phyloP scores from a whole-genome alignment of 2,113 vertebrate species.

The Sylvilagus bachmani region DNA sequence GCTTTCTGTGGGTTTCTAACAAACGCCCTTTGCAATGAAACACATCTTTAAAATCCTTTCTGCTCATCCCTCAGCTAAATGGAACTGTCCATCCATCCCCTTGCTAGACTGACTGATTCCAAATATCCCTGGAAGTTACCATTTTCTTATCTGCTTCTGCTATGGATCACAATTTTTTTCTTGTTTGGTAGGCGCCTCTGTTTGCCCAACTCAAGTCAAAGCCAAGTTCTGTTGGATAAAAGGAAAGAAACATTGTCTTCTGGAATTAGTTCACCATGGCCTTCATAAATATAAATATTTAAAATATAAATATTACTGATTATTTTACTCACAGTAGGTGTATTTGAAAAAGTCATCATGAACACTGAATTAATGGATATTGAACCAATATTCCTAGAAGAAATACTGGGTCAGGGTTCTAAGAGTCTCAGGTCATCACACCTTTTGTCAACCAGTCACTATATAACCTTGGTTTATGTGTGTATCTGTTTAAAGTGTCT shows the following conservation, averaged over 20 bases:
- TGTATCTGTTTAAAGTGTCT: background rate
- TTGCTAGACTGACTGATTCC: background rate
- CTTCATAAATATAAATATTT: background rate
- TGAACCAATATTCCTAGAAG: background rate
- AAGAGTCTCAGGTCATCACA: background rate
- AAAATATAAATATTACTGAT: background rate
- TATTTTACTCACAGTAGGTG: background rate
- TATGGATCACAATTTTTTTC: background rate
- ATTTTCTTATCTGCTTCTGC: conserved; percentile 45
- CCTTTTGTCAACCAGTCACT: background rate
- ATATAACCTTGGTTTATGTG: background rate
- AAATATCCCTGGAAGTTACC: conserved; percentile 18
- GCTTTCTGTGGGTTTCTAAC: conserved; percentile 52
- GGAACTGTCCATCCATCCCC: conserved; percentile 48
- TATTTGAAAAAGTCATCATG: background rate
- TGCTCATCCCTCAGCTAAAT: conserved; percentile 33
- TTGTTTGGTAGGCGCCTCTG: background rate
- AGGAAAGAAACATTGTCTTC: background rate
- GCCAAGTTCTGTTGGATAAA: background rate
- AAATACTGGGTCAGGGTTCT: background rate
- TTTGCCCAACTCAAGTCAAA: conserved; percentile 26
- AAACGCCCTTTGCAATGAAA: conserved; percentile 46
- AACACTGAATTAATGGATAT: background rate
- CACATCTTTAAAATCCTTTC: conserved; percentile 11
- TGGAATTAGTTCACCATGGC: background rate